Evolutionary conservation across 2,797 vertebrate genomes (phyloP), one percentile per base, ranked within the genome.

Genomic region (Enteromius anoplus): DNA sequence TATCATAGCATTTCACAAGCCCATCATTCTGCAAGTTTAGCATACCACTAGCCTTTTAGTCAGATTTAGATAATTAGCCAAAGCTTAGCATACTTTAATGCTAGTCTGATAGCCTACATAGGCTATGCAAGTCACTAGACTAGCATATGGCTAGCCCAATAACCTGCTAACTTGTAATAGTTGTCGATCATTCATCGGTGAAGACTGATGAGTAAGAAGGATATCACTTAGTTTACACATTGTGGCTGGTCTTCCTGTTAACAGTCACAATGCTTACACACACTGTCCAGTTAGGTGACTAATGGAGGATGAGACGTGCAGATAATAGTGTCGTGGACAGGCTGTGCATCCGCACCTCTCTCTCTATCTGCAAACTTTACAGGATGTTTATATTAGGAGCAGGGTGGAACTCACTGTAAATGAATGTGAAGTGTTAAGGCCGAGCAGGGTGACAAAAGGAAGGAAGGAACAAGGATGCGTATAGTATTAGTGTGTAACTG

Each of bases 351-450:
- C 12, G 11, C 49, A n/a, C 26, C 37, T 53, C 64, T 79, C 23
- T 11, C n/a, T 78, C 37, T 15, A 3, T 26, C 60, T 82, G 55
- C 60, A 75, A 58, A 80, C 58, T 73, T 78, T 75, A 84, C 85
- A 85, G 85, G 87, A 85, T 87, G 87, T 86, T 83, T 87, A 76
- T 49, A 64, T 75, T 55, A 62, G 82, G 75, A 72, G 65, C 65
- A 68, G 79, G 82, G 75, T 84, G 78, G 82, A 70, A 34, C 77
- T 80, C 40, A 62, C 29, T 37, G 12, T 19, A 70, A 70, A 32
- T 15, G 17, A 66, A 45, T 19, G 32, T 58, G n/a, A 65, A 80
- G 26, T 60, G 32, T 70, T 7, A 23, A 64, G 69, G 32, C 60
- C 55, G 58, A 71, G 55, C n/a, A 19, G 42, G 64, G 78, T 47